Percentiles rank a stretch among this genome's conserved stretches.
Evolutionary conservation across 2,797 vertebrate genomes (phyloP).

Genomic region (Platyrinchus mystaceus): DNA sequence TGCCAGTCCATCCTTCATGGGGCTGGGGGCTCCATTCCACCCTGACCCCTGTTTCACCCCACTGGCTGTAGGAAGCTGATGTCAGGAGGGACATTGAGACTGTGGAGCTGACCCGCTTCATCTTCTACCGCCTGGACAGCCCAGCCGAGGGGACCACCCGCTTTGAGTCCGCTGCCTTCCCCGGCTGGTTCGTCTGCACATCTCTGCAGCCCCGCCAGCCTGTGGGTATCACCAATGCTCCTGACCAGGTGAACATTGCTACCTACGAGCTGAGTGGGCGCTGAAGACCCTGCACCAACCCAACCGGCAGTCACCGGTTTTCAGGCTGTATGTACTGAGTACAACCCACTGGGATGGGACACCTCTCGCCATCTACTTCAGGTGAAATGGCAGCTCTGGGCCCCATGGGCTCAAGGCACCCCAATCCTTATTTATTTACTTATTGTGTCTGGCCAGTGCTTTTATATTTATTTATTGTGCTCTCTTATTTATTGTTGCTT

Average conservation of each 20-base stretch:
- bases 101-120: conserved; percentile 39
- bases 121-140: conserved; percentile 55
- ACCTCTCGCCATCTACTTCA: background rate
- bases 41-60: accelerated
- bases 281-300: background rate
- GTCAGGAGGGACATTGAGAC: conserved; percentile 19
- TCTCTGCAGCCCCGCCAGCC: conserved; percentile 17
- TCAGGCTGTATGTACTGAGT: conserved; percentile 53
- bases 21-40: background rate
- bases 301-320: conserved; percentile 39
- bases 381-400: conserved; percentile 46
- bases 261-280: conserved; percentile 16
- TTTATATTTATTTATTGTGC: background rate
- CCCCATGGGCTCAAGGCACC: background rate
- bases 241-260: background rate
- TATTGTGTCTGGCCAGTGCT: background rate
- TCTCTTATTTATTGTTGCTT: background rate
- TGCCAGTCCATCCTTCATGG: accelerated
- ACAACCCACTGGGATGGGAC: background rate
- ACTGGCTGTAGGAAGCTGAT: background rate
- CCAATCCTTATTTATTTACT: background rate
- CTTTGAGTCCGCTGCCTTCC: conserved; percentile 35
- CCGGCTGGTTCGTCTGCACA: conserved; percentile 55
- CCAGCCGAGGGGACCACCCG: background rate
- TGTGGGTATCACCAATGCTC: conserved; percentile 11